Base-by-base conservation (phyloP, 1,140 invertebrate species). In the Sitodiplosis mosellana region DNA sequence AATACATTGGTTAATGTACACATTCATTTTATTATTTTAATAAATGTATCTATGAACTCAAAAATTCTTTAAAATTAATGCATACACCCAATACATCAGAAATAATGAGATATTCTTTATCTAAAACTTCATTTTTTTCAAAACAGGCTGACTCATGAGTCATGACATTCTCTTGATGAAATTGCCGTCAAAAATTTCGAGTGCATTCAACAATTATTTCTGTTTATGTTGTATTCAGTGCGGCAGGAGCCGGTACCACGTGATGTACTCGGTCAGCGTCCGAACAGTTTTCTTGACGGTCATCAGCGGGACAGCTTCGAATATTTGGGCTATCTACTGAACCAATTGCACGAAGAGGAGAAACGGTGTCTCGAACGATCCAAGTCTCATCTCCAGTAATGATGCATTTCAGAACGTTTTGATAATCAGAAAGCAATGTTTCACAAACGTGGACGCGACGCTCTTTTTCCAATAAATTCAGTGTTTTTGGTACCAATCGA, bases 271-370 rank as follows among this genome's bases (percentile, higher is more conserved):
- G 66, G 69, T 44, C 69, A 74, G 0, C 75, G 81, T 0, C 85
- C 85, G 10, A 71, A 79, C 0, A 83, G 81, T 57, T 89, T 91
- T 60, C 70, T 73, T 20, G 67, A 69, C 18, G 78, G 83, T 19
- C 72, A 80, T 52, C 86, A 89, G 55, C 86, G 89, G 56, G 87
- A 90, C 56, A 87, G 84, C 61, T 87, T 84, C 2, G 87, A 91
- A 67, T 89, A 86, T 68, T 70, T 91, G 40, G 78, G 81, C 69
- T 82, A 78, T 60, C 59, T 83, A 3, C 61, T 83, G 46, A 78
- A 83, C 55, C 67, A 74, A 43, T 55, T 83, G n/a, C 77, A 83
- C 49, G 80, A 83, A 56, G 74, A 82, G 56, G 78, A 81, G 56
- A 69, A 70, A 1, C 14, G 33, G 17, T 53, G 21, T 33, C 12